Base-by-base conservation (phyloP, 2,797 vertebrate genomes). In the Rhinella marina region DNA sequence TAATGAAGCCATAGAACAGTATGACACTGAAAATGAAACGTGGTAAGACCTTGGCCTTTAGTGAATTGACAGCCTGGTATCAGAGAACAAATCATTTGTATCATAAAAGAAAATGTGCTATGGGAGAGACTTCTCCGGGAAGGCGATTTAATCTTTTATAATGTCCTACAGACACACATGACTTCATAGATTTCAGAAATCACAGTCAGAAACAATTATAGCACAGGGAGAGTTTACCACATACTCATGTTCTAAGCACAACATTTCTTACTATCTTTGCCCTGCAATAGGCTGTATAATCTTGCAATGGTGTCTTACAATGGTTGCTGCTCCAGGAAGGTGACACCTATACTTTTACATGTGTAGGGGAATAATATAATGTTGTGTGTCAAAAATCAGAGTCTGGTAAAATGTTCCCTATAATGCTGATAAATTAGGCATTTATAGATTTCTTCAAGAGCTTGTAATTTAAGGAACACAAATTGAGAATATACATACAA, bases 31-130 rank as follows among this genome's bases (percentile, higher is more conserved):
- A 82, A 87, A 87, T 82, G 25, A 82, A 83, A 68, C 70, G 29
- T 54, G 48, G 72, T 54, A 17, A 81, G 85, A 81, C 78, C 78
- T 70, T 79, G 76, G 76, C 85, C 78, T 87, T 87, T 87, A 64
- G 85, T 87, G 85, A 87, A 72, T 72, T 86, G 85, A 80, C 76
- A 86, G 85, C 61, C 32, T 81, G 32, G 78, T 87, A 73, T 81
- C 78, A 72, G 66, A 72, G 77, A 61, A 81, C 64, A 81, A 87
- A 81, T 87, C 78, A 81, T 81, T 81, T 81, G 61, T 87, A 73
- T 81, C 78, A 87, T 87, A 81, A 87, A 87, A 86, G 85, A 87
- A 87, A 87, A 81, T 81, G 52, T 72, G 62, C 66, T 81, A 80
- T 52, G 57, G 54, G 76, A 87, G 29, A 81, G 52, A 87, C 64